Evolutionary conservation across 1,140 invertebrate species (phyloP), one percentile per base, ranked within the genome.

Genomic region (Phymorhynchus buccinoides): DNA sequence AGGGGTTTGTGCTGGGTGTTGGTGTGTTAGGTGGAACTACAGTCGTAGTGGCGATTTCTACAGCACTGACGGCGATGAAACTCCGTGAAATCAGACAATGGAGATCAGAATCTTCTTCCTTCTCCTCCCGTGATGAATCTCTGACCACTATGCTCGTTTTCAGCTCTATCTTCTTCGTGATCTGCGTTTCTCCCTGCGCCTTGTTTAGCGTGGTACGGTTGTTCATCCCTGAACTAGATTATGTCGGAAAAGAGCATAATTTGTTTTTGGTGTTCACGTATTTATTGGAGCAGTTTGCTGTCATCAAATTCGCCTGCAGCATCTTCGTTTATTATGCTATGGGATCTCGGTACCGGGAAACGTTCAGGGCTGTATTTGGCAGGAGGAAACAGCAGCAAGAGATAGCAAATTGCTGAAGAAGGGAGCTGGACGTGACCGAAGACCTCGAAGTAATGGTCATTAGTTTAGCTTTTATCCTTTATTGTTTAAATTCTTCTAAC

Each of bases 51-150:
- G n/a, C 56, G 4, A 80, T 35, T 7, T 7, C 78, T 1, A 80
- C 78, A n/a, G n/a, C n/a, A n/a, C n/a, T 79, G 16, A 79, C 41
- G n/a, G 27, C 77, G 18, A 22, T 79, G n/a, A 79, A 79, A 79
- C 39, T 79, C 0, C 30, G 77, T 7, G 39, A 79, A 22, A 27
- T 18, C 6, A 39, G 27, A n/a, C 22, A n/a, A 14, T 79, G 77
- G 41, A 41, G 39, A 79, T 18, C 41, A n/a, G 41, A 44, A n/a
- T 52, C 48, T 9, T 48, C 62, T 18, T 22, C 6, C 0, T 12
- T 39, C 16, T 42, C 77, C 0, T 12, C 77, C 1, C 41, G 39
- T 14, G 77, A 79, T 0, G n/a, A 18, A 27, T 14, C 77, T 22
- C 41, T 79, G 39, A 79, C 77, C n/a, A 48, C 42, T n/a, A 79